Evolutionary conservation across 2,113 vertebrate genomes (phyloP).

Genomic region (Onychostruthus taczanowskii): DNA sequence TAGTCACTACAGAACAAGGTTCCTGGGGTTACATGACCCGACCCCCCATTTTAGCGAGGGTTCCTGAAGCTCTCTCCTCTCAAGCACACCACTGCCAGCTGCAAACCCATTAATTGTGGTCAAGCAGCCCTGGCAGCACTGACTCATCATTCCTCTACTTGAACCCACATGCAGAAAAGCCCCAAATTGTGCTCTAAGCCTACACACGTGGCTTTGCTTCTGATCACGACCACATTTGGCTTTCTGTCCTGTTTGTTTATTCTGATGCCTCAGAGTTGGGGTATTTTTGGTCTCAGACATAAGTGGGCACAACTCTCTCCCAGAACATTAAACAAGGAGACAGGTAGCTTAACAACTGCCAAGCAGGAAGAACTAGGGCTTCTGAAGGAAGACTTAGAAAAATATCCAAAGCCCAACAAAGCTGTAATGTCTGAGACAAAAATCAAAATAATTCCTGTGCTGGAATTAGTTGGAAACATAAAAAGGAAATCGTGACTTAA

Average conservation of each 20-base stretch:
- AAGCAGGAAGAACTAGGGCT: not conserved
- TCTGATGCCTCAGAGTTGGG: not conserved
- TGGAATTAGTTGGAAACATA: conserved; percentile 26
- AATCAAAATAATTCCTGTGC: not conserved
- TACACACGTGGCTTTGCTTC: not conserved
- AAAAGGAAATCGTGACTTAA: conserved; percentile 10
- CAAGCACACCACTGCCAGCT: not conserved
- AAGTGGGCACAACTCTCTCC: not conserved
- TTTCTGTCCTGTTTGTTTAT: not conserved
- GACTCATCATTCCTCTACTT: not conserved
- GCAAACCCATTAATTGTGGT: not conserved
- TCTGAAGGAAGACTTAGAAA: not conserved
- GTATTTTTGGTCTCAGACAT: not conserved
- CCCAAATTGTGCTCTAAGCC: not conserved
- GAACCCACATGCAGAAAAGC: not conserved
- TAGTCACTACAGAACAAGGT: not conserved
- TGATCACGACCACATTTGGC: not conserved
- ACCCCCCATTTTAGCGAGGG: not conserved
- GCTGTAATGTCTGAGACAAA: not conserved
- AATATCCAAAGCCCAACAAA: not conserved
- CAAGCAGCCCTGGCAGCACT: not conserved
- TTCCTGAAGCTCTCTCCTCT: not conserved
- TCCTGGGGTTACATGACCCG: not conserved
- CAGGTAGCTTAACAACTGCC: conserved; percentile 17
- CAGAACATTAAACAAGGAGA: not conserved